phyloP scores from a whole-genome alignment of 2,888 invertebrate species.

The Amblyjoppa proteus region DNA sequence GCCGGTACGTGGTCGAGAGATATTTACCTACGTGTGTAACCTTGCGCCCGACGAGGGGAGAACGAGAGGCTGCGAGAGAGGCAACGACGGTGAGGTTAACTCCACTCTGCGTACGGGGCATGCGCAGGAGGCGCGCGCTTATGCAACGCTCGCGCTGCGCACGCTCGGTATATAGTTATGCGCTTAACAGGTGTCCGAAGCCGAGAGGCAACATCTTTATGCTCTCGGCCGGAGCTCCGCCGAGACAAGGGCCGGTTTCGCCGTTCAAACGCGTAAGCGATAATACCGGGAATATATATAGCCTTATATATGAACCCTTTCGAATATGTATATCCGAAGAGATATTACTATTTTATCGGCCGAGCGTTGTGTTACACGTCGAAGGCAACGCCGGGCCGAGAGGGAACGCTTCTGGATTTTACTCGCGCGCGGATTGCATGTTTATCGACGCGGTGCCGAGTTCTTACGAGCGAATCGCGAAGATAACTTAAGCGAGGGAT shows the following conservation, averaged over 20 bases:
- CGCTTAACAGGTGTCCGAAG: slow-evolving; percentile 82
- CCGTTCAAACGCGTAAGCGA: slow-evolving; percentile 14
- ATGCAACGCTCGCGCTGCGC: neutral
- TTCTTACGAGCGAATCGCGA: neutral
- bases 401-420: slow-evolving; percentile 16
- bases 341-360: slow-evolving; percentile 5
- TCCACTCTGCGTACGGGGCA: neutral
- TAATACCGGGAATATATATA: neutral
- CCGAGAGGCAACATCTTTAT: slow-evolving; percentile 82
- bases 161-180: neutral
- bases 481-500: neutral
- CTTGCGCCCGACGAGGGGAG: neutral
- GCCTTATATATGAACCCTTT: neutral
- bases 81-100: neutral
- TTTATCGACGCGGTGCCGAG: neutral
- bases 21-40: neutral
- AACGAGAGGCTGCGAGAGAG: neutral
- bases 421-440: neutral
- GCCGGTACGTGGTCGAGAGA: slow-evolving; percentile 64
- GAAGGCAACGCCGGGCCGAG: neutral
- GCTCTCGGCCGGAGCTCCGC: slow-evolving; percentile 72
- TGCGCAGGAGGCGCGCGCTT: neutral
- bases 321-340: slow-evolving; percentile 1
- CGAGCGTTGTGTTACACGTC: neutral
- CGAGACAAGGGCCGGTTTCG: slow-evolving; percentile 74